Evolutionary conservation across 92 coral and sea anemone genomes (phyloP).

Genomic region (Plumapathes pennacea): DNA sequence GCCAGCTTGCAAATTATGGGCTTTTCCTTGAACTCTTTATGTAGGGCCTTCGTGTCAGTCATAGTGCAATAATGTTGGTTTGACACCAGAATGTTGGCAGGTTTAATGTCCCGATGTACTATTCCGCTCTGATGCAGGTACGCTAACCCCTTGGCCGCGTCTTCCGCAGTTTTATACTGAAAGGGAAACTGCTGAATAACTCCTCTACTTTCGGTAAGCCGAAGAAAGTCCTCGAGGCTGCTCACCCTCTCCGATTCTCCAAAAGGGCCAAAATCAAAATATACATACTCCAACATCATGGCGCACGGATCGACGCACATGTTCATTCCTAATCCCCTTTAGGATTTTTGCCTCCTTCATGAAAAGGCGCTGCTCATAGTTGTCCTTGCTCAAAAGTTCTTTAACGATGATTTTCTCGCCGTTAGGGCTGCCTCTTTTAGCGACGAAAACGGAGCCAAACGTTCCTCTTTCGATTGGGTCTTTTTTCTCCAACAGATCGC

Average conservation of each 20-base stretch:
- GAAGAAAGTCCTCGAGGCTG: conserved; percentile 15
- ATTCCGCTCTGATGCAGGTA: conserved; percentile 28
- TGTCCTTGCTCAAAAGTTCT: conserved; percentile 14
- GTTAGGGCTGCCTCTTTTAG: conserved; percentile 4
- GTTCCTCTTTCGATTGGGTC: conserved; percentile 26
- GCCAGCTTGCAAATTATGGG: conserved; percentile 60
- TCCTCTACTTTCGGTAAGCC: too few relatives aligned
- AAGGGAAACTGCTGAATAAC: conserved; percentile 33
- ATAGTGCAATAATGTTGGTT: conserved; percentile 16
- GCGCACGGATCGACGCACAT: conserved; percentile 39
- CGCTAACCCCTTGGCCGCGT: conserved; percentile 25
- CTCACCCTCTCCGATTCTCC: conserved; percentile 22
- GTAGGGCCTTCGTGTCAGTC: conserved; percentile 7
- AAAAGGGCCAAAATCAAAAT: conserved; percentile 45
- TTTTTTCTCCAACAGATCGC: conserved; percentile 20
- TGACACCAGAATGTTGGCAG: conserved; percentile 41
- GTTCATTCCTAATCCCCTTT: conserved; percentile 20
- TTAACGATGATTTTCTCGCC: conserved; percentile 22
- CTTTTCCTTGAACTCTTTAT: conserved; percentile 6
- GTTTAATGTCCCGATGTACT: conserved; percentile 45
- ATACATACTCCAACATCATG: conserved; percentile 47
- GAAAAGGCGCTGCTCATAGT: conserved; percentile 18
- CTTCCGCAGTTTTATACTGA: conserved; percentile 6
- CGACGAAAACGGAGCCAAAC: conserved; percentile 30
- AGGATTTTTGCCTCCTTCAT: conserved; percentile 42